A percentile compares a stretch with the other conserved stretches of the same genome.
phyloP scores from a whole-genome alignment of 2,113 vertebrate genomes.

The Hirundichthys speculiger region DNA sequence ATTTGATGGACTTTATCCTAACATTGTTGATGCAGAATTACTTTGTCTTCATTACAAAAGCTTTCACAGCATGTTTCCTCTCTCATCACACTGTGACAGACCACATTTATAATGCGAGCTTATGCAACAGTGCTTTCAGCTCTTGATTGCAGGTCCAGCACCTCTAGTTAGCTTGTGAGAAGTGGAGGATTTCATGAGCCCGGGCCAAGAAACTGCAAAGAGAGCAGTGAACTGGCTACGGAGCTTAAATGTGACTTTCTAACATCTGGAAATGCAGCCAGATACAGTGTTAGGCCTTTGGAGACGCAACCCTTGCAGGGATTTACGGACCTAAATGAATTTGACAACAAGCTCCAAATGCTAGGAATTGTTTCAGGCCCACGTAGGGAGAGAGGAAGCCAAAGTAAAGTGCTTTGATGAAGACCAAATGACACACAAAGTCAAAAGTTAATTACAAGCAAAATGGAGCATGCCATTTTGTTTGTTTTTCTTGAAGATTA shows the following conservation, averaged over 20 bases:
- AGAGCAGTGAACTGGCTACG: constrained; percentile 38
- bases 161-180: constrained; percentile 36
- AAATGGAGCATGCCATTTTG: constrained; percentile 24
- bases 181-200: constrained; percentile 57
- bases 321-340: constrained; percentile 66
- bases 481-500: constrained; percentile 51
- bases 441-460: constrained; percentile 68
- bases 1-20: constrained; percentile 6
- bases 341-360: constrained; percentile 65
- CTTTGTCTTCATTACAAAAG: constrained; percentile 14
- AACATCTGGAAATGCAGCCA: constrained; percentile 65
- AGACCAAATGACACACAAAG: constrained; percentile 45
- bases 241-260: constrained; percentile 48
- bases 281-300: constrained; percentile 43
- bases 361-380: constrained; percentile 59
- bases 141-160: constrained; percentile 30
- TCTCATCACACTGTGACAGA: constrained; percentile 36
- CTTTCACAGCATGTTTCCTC: constrained; percentile 20
- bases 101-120: constrained; percentile 35
- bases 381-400: constrained; percentile 61
- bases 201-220: constrained; percentile 59
- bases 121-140: constrained; percentile 43
- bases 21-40: neutral
- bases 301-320: constrained; percentile 54
- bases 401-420: constrained; percentile 63